Conservation (phyloP, 2,888 invertebrate species). For the Blastobasis lacticolella region DNA sequence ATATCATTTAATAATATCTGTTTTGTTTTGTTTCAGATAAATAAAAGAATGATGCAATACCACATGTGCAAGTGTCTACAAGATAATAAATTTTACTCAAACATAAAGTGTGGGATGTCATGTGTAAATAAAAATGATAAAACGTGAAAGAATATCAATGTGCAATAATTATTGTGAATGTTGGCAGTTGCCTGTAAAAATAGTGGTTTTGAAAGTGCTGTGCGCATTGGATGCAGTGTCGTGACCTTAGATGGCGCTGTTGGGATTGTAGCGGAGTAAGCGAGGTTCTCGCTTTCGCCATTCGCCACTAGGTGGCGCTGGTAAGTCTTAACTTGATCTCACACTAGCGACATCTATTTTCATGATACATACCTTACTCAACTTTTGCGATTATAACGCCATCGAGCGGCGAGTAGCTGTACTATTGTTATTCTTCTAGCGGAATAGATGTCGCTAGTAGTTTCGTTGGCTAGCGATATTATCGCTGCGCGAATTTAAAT, state of each 20-base stretch:
- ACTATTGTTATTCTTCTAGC: constrained; percentile 10
- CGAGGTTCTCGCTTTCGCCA: constrained; percentile 38
- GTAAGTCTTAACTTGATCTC: constrained; percentile 32
- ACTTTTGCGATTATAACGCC: constrained; percentile 17
- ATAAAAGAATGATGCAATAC: constrained; percentile 44
- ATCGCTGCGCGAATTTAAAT: too few relatives aligned
- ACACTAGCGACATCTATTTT: constrained; percentile 21
- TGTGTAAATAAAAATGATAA: constrained; percentile 32
- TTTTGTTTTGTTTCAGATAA: constrained; percentile 52
- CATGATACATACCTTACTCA: neutral
- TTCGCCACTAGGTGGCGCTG: constrained; percentile 49
- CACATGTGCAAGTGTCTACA: constrained; percentile 53
- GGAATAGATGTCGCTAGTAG: constrained; percentile 36
- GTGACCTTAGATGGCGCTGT: constrained; percentile 56
- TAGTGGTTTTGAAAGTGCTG: constrained; percentile 42
- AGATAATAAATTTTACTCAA: constrained; percentile 34
- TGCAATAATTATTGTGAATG: constrained; percentile 15
- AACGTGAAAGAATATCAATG: constrained; percentile 30
- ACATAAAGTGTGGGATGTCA: constrained; percentile 35
- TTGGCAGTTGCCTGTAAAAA: constrained; percentile 16
- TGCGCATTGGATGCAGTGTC: constrained; percentile 69
- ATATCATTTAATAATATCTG: constrained; percentile 1
- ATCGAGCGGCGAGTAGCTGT: constrained; percentile 37
- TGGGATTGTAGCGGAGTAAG: constrained; percentile 44
- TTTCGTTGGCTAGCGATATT: constrained; percentile 3